Evolutionary conservation across 2,113 vertebrate species (phyloP).

Genomic region (Geococcyx californianus): DNA sequence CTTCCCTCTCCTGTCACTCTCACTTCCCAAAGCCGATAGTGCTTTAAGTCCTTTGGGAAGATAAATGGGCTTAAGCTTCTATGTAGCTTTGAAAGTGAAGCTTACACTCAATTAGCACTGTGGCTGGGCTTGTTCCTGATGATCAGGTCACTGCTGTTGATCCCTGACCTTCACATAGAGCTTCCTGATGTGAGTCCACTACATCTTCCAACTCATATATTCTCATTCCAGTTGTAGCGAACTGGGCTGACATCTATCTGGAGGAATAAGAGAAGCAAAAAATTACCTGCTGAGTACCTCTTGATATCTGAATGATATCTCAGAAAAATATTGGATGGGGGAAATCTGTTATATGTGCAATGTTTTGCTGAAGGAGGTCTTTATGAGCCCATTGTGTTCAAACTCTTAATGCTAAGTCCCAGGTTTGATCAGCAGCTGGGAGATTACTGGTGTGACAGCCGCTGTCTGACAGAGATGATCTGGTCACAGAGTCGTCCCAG

Average conservation of each 20-base stretch:
- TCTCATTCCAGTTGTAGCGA: not conserved
- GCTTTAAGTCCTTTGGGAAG: conserved; percentile 45
- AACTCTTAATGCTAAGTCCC: not conserved
- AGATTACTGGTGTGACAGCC: not conserved
- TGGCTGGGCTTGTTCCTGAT: not conserved
- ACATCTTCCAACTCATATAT: not conserved
- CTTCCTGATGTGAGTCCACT: not conserved
- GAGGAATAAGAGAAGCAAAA: not conserved
- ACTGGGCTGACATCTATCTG: not conserved
- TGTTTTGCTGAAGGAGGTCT: not conserved
- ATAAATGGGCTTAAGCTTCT: conserved; percentile 36
- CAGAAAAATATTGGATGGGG: not conserved
- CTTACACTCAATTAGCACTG: conserved; percentile 13
- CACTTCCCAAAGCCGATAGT: not conserved
- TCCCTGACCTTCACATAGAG: not conserved
- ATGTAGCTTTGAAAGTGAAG: conserved; percentile 29
- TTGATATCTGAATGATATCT: not conserved
- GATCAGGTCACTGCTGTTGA: not conserved
- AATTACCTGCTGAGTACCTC: not conserved
- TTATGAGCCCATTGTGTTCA: not conserved
- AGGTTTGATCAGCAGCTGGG: not conserved
- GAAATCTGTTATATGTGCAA: not conserved
- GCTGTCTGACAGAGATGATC: not conserved
- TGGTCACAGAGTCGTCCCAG: not conserved
- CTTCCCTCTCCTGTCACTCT: conserved; percentile 4